These are phyloP conservation scores for Dendrocopos noguchii DNA, from an alignment of 2,113 vertebrate genomes.

Conservation along the genomic window DNA sequence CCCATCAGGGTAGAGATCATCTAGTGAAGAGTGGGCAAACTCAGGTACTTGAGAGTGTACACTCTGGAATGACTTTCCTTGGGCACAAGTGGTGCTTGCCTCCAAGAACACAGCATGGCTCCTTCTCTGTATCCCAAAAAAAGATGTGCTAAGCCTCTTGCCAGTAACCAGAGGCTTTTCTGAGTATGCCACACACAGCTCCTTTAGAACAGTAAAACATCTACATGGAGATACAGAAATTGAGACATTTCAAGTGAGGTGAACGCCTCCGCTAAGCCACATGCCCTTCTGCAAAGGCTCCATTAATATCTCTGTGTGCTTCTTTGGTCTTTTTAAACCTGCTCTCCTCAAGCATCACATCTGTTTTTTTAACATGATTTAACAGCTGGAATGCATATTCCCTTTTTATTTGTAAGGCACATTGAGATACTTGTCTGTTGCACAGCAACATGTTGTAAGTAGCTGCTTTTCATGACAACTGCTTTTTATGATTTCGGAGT, in stretches of 20 bases:
- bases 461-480: constrained; percentile 25
- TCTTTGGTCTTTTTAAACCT: background rate
- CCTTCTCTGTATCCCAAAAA: too few species aligned
- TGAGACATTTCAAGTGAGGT: background rate
- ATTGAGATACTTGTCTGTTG: constrained; percentile 20
- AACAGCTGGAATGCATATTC: constrained; percentile 37
- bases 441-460: constrained; percentile 27
- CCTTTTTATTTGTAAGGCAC: constrained; percentile 33
- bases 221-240: background rate
- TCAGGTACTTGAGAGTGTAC: too few species aligned
- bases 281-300: background rate
- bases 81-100: too few species aligned
- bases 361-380: background rate
- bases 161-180: too few species aligned
- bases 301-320: background rate
- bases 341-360: background rate
- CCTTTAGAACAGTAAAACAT: too few species aligned
- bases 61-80: too few species aligned
- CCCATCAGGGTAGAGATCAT: too few species aligned
- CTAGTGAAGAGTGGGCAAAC: too few species aligned
- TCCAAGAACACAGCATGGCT: too few species aligned
- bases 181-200: too few species aligned
- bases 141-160: too few species aligned
- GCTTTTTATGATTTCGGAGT: constrained; percentile 43
- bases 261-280: background rate